These are phyloP conservation scores for Eristalinus sepulchralis DNA, from an alignment of 2,888 invertebrate genomes.

Conservation along the genomic window DNA sequence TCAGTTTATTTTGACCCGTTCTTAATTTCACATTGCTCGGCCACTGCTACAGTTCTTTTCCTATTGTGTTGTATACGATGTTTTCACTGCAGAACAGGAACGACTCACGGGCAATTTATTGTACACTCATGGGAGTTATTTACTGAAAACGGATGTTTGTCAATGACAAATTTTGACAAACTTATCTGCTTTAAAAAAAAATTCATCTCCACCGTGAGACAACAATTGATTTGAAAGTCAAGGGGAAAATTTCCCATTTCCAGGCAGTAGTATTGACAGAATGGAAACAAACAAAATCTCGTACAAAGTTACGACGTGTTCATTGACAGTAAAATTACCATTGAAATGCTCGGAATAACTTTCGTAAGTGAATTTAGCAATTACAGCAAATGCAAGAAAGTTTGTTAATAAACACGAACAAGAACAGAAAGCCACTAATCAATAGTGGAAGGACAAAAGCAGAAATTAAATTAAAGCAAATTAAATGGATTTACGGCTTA, in stretches of 20 bases:
- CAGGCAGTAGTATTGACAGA: too few species aligned
- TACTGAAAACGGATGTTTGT: too few species aligned
- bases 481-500: conserved; percentile 49
- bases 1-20: conserved; percentile 38
- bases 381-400: conserved; percentile 38
- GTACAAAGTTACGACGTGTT: not conserved
- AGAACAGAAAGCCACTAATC: conserved; percentile 8
- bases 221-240: too few species aligned
- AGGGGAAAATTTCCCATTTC: too few species aligned
- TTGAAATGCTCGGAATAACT: conserved; percentile 1
- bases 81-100: not conserved
- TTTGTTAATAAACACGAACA: conserved; percentile 31
- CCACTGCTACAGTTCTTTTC: not conserved
- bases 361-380: conserved; percentile 46
- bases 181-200: too few species aligned
- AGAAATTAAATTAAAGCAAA: conserved; percentile 47
- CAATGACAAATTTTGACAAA: too few species aligned
- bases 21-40: conserved; percentile 1
- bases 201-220: too few species aligned
- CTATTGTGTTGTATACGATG: not conserved
- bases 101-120: too few species aligned
- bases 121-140: too few species aligned
- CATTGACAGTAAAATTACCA: not conserved
- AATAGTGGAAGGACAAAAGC: conserved; percentile 33
- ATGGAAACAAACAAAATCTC: too few species aligned